Evolutionary conservation across 2,797 vertebrate genomes (phyloP).

Genomic region (Monodelphis domestica): DNA sequence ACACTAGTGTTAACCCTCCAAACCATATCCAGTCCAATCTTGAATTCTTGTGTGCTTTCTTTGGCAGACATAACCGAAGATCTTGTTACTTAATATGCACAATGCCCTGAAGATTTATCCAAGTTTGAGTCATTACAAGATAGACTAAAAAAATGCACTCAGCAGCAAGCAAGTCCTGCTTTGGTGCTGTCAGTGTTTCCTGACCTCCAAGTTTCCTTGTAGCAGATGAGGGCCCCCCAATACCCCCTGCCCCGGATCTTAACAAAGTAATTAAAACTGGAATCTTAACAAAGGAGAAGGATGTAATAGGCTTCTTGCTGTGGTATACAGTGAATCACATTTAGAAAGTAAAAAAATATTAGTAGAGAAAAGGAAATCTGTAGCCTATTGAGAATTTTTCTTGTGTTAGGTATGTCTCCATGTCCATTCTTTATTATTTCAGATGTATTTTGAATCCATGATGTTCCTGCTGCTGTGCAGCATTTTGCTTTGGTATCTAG

Average conservation of each 20-base stretch:
- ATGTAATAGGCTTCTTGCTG: not conserved
- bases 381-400: not conserved
- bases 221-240: not conserved
- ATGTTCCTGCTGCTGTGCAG: not conserved
- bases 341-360: not conserved
- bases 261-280: slow-evolving; percentile 5
- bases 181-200: slow-evolving; percentile 4
- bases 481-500: not conserved
- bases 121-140: not conserved
- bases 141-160: not conserved
- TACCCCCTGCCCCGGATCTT: not conserved
- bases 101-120: not conserved
- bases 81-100: not conserved
- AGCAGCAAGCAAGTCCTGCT: not conserved
- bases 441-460: not conserved
- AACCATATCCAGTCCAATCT: not conserved
- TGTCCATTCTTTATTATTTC: not conserved
- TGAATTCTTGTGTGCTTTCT: not conserved
- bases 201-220: slow-evolving; percentile 24
- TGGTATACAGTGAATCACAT: not conserved
- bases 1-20: not conserved
- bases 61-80: slow-evolving; percentile 26
- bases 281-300: not conserved
- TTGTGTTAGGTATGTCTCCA: not conserved
- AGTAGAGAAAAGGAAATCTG: not conserved